A percentile compares a stretch with the other conserved stretches of the same genome.
Conservation (phyloP, 2,113 vertebrate species). For the Epinephelus moara region DNA sequence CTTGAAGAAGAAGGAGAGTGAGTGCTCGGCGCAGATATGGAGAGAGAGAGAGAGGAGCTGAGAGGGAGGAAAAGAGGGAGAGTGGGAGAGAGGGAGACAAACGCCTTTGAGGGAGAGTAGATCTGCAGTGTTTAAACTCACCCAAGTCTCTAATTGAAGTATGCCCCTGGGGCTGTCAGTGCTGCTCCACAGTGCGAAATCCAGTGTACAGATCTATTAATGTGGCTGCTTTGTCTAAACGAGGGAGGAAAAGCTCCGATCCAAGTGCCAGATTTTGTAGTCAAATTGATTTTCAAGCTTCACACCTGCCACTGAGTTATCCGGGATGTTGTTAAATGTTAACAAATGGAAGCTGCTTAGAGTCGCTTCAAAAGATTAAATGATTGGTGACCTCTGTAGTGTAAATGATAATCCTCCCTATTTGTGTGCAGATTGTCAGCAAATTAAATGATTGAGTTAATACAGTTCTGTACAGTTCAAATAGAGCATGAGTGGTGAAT, state of each 20-base stretch:
- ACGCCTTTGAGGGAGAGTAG: conserved; percentile 76
- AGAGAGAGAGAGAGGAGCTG: conserved; percentile 35
- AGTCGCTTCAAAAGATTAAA: conserved; percentile 38
- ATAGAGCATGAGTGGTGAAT: conserved; percentile 49
- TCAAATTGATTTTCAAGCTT: conserved; percentile 66
- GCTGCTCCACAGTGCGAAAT: conserved; percentile 74
- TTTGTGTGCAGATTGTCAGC: conserved; percentile 31
- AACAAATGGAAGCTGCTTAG: conserved; percentile 21
- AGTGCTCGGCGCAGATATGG: conserved; percentile 76
- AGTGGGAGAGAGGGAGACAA: conserved; percentile 54
- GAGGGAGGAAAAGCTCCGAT: conserved; percentile 68
- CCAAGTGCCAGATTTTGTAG: conserved; percentile 53
- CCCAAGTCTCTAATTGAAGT: conserved; percentile 85
- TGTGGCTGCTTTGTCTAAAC: conserved; percentile 75
- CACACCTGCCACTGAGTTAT: conserved; percentile 58
- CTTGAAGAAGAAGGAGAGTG: conserved; percentile 81
- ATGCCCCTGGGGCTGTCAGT: conserved; percentile 80
- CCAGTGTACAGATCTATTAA: conserved; percentile 69
- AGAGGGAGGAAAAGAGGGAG: conserved; percentile 12
- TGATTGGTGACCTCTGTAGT: conserved; percentile 44
- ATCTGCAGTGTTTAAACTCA: conserved; percentile 82
- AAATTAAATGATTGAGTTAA: conserved; percentile 50
- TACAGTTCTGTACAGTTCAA: conserved; percentile 45
- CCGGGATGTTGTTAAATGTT: conserved; percentile 41
- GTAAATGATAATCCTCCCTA: conserved; percentile 34